These are phyloP conservation scores for Actias luna DNA, from an alignment of 2,888 invertebrate species.

Conservation along the genomic window DNA sequence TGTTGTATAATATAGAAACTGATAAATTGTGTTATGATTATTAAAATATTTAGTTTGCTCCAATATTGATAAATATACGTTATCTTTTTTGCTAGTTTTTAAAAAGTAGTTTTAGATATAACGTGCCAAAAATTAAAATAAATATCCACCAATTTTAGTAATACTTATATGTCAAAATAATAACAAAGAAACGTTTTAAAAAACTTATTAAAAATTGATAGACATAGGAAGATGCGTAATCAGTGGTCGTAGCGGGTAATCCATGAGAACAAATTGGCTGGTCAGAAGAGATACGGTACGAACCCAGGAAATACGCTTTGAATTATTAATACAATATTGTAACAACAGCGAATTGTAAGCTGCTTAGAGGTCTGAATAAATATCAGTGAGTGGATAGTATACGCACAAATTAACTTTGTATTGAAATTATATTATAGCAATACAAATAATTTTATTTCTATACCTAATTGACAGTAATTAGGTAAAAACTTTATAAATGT, in stretches of 20 bases:
- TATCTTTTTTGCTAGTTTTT: no score
- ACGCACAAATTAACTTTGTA: slow-evolving; percentile 4
- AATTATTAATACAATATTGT: slow-evolving; percentile 76
- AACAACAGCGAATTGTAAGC: slow-evolving; percentile 71
- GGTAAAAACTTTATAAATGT: no score
- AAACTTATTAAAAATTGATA: neutral
- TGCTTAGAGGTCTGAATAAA: slow-evolving; percentile 75
- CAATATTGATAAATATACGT: no score
- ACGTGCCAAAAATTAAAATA: no score
- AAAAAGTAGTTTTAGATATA: no score
- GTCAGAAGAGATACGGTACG: slow-evolving; percentile 60
- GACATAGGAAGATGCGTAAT: slow-evolving; percentile 17
- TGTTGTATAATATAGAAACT: no score
- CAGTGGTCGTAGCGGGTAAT: slow-evolving; percentile 46
- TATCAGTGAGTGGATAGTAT: slow-evolving; percentile 50
- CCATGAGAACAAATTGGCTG: slow-evolving; percentile 59
- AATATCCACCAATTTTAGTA: no score
- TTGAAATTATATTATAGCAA: neutral
- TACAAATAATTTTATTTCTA: no score
- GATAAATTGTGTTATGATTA: no score
- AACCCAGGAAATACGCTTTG: slow-evolving; percentile 60
- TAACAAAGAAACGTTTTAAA: neutral
- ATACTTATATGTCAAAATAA: no score
- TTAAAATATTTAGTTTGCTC: no score
- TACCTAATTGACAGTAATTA: no score